These are phyloP conservation scores for Choreutis nemorana DNA, from an alignment of 2,888 invertebrate species.

Conservation along the genomic window DNA sequence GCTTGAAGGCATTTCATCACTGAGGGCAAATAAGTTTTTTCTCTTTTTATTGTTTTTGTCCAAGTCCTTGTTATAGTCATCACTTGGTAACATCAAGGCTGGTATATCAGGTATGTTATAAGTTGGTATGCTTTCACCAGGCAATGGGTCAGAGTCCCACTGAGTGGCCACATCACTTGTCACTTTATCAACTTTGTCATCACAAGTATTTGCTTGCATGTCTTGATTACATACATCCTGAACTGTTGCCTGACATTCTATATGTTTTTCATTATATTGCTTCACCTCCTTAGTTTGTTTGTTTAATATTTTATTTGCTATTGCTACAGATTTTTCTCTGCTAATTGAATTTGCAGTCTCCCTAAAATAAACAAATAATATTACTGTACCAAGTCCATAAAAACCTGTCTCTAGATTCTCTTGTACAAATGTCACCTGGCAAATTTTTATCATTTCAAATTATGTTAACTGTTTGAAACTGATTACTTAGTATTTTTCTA, in stretches of 20 bases:
- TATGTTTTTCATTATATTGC: constrained; percentile 6
- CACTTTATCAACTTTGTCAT: constrained; percentile 14
- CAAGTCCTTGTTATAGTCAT: constrained; percentile 27
- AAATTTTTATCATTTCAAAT: too few relatives aligned
- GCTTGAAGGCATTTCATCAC: constrained; percentile 53
- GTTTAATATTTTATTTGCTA: constrained; percentile 24
- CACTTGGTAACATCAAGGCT: constrained; percentile 27
- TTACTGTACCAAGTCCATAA: not conserved
- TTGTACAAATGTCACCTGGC: too few relatives aligned
- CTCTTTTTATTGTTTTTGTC: constrained; percentile 22
- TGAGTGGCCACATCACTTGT: constrained; percentile 46
- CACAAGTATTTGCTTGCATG: constrained; percentile 8
- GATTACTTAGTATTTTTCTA: not conserved
- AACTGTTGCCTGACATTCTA: constrained; percentile 11
- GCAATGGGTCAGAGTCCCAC: constrained; percentile 33
- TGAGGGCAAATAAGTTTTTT: constrained; percentile 46
- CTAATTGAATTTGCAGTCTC: constrained; percentile 50
- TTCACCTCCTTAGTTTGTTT: constrained; percentile 14
- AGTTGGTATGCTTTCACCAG: constrained; percentile 38
- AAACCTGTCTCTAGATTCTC: too few relatives aligned
- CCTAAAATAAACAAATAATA: constrained; percentile 20
- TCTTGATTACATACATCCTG: constrained; percentile 12
- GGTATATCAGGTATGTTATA: constrained; percentile 37
- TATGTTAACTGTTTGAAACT: not conserved
- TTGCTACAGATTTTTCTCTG: constrained; percentile 34